phyloP scores from a whole-genome alignment of 2,797 vertebrate species.

The Myotis findleyi region DNA sequence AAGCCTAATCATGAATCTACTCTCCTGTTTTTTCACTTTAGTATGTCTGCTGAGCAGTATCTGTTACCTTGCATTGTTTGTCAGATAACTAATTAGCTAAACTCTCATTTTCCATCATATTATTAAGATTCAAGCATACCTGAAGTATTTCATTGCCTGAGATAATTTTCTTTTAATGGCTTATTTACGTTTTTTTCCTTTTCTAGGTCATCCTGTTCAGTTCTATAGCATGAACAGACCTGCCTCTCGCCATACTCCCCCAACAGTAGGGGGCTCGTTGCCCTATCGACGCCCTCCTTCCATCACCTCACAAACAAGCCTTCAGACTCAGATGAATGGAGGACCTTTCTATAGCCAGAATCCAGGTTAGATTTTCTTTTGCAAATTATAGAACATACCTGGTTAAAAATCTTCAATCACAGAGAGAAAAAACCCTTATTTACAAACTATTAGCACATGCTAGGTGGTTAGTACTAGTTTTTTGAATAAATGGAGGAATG shows the following conservation, averaged over 20 bases:
- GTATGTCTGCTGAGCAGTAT: background rate
- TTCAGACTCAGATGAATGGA: conserved; percentile 94
- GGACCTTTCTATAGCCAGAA: conserved; percentile 96
- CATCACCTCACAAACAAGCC: conserved; percentile 93
- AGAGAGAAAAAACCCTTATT: background rate
- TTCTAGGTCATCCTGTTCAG: conserved; percentile 93
- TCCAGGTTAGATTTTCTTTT: conserved; percentile 89
- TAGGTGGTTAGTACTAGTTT: background rate
- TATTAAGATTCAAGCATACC: background rate
- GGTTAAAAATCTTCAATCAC: background rate
- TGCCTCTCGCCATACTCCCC: conserved; percentile 90
- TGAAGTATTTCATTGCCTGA: conserved; percentile 4
- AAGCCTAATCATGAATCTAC: background rate
- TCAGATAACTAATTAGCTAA: background rate
- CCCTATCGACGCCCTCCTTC: conserved; percentile 97
- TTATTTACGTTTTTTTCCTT: background rate
- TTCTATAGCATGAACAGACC: conserved; percentile 99
- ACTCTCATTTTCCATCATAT: conserved; percentile 19
- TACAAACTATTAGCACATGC: background rate
- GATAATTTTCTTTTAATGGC: conserved; percentile 54
- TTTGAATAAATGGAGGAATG: conserved; percentile 30
- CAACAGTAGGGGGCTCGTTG: conserved; percentile 95
- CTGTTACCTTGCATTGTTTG: background rate
- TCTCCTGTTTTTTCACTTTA: conserved; percentile 23
- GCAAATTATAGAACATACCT: conserved; percentile 3